phyloP scores from a whole-genome alignment of 2,888 invertebrate species.

The Cosmopolites sordidus region DNA sequence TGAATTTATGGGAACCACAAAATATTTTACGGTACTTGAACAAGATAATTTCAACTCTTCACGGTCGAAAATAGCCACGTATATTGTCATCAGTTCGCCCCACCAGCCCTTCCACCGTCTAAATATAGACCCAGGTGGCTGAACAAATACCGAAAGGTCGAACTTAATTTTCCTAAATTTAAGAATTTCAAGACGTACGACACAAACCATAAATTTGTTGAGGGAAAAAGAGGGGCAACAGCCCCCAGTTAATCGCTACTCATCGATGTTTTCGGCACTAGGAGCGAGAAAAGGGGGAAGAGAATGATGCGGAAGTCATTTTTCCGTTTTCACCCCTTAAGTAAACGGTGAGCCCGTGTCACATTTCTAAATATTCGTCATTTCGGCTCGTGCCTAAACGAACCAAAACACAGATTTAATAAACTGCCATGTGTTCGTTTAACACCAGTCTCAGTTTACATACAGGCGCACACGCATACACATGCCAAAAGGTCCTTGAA shows the following conservation, averaged over 20 bases:
- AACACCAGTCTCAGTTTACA: slow-evolving; percentile 33
- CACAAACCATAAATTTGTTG: slow-evolving; percentile 17
- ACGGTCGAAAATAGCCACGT: no score
- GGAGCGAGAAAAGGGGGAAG: no score
- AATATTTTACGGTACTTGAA: no score
- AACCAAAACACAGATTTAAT: slow-evolving; percentile 42
- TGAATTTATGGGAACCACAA: no score
- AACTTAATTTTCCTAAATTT: slow-evolving; percentile 15
- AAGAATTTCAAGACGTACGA: slow-evolving; percentile 10
- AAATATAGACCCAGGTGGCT: slow-evolving; percentile 3
- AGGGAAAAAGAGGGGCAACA: no score
- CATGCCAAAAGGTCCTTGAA: slow-evolving; percentile 11
- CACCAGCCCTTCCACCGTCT: no score
- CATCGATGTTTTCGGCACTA: no score
- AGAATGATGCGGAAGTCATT: slow-evolving; percentile 23
- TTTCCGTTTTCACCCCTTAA: slow-evolving; percentile 29
- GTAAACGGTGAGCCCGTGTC: slow-evolving; percentile 27
- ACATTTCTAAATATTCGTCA: slow-evolving; percentile 43
- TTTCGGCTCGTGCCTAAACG: slow-evolving; percentile 43
- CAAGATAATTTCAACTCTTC: no score
- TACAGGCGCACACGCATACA: no score
- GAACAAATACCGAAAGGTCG: neutral
- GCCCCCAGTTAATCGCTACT: no score
- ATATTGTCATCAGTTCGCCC: no score
- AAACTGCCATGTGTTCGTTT: slow-evolving; percentile 35